Evolutionary conservation across 2,888 invertebrate genomes (phyloP).

Genomic region (Epinotia demarniana): DNA sequence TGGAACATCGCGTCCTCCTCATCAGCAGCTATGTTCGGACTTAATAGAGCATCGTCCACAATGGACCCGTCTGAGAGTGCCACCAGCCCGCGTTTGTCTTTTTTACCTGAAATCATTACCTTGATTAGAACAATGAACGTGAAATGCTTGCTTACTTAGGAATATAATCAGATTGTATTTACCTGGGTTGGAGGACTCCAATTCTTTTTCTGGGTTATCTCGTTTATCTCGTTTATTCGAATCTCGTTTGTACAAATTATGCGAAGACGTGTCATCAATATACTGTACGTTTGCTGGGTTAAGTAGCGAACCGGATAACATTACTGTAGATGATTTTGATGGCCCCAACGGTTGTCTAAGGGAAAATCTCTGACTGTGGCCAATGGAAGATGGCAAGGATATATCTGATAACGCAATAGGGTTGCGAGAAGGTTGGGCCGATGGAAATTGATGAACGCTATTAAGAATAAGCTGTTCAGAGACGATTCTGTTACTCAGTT

Average conservation of each 20-base stretch:
- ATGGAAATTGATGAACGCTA: slow-evolving; percentile 60
- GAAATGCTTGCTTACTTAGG: too few species aligned
- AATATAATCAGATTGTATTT: slow-evolving; percentile 17
- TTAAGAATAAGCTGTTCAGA: slow-evolving; percentile 84
- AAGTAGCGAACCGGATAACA: slow-evolving; percentile 74
- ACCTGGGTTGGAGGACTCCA: slow-evolving; percentile 65
- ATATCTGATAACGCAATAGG: slow-evolving; percentile 53
- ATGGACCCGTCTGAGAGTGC: slow-evolving; percentile 88
- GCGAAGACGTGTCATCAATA: slow-evolving; percentile 81
- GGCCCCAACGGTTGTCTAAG: slow-evolving; percentile 52
- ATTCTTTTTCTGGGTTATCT: slow-evolving; percentile 79
- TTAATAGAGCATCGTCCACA: slow-evolving; percentile 86
- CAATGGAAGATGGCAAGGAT: slow-evolving; percentile 55
- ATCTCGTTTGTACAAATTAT: slow-evolving; percentile 82
- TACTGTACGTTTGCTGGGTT: slow-evolving; percentile 87
- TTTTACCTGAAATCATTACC: slow-evolving; percentile 67
- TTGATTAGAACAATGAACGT: neutral
- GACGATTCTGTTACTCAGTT: slow-evolving; percentile 84
- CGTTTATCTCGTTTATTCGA: slow-evolving; percentile 77
- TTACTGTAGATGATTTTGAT: slow-evolving; percentile 68
- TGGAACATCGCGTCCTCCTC: slow-evolving; percentile 74
- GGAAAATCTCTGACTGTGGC: slow-evolving; percentile 54
- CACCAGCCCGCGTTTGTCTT: slow-evolving; percentile 87
- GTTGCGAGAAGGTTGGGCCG: slow-evolving; percentile 53
- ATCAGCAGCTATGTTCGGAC: slow-evolving; percentile 65